Conservation (phyloP, 2,113 vertebrate genomes). For the Numida meleagris region DNA sequence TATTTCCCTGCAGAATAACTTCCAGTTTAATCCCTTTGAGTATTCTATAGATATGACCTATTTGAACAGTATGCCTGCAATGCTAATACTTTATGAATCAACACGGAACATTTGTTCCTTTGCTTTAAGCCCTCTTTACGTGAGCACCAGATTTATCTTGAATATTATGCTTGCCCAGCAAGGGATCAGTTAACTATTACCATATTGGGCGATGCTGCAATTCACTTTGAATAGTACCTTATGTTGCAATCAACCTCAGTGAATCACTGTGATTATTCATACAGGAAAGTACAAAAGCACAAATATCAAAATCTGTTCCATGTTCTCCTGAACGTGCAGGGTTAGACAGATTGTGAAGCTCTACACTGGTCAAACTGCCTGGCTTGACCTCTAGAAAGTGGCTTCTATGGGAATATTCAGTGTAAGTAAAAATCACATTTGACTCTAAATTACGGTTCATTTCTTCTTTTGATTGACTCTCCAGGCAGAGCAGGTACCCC, state of each 20-base stretch:
- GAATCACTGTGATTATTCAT: constrained; percentile 58
- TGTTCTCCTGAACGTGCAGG: background rate
- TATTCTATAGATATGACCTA: background rate
- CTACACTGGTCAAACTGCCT: background rate
- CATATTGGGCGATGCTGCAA: constrained; percentile 39
- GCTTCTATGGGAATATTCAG: background rate
- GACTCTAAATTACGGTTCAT: background rate
- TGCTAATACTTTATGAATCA: background rate
- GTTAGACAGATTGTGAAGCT: background rate
- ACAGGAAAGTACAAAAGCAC: constrained; percentile 28
- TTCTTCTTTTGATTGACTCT: background rate
- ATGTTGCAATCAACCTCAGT: constrained; percentile 28
- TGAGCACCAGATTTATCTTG: background rate
- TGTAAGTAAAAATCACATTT: background rate
- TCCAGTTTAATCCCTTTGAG: background rate
- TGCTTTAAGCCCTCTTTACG: background rate
- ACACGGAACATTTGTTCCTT: background rate
- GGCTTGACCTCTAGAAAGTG: background rate
- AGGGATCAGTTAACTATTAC: constrained; percentile 1
- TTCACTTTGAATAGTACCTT: constrained; percentile 30
- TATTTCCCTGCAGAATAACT: background rate
- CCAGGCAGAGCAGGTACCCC: background rate
- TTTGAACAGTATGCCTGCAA: background rate
- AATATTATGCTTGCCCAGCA: background rate
- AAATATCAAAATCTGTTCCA: constrained; percentile 49